phyloP scores from a whole-genome alignment of 2,113 vertebrate genomes.

The Pteronura brasiliensis region DNA sequence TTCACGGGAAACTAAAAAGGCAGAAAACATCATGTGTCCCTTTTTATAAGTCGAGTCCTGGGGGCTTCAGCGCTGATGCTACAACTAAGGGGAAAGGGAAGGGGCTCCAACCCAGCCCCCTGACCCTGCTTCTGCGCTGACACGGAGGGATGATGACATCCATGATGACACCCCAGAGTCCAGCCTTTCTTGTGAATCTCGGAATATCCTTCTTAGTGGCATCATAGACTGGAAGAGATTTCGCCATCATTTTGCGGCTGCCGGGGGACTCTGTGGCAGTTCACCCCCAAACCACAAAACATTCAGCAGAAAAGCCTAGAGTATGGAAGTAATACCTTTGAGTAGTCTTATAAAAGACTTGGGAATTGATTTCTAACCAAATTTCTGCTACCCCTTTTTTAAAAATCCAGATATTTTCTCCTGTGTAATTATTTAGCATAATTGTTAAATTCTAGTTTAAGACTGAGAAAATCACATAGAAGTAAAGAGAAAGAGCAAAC shows the following conservation, averaged over 20 bases:
- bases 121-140: accelerated
- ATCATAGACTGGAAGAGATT: not conserved
- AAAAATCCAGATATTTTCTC: not conserved
- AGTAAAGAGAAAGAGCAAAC: not conserved
- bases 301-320: not conserved
- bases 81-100: not conserved
- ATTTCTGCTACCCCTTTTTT: not conserved
- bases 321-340: not conserved
- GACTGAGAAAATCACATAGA: not conserved
- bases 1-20: not conserved
- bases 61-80: not conserved
- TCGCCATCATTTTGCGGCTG: not conserved
- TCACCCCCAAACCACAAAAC: not conserved
- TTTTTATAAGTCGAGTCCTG: not conserved
- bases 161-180: not conserved
- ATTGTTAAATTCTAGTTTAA: not conserved
- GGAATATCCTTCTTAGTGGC: not conserved
- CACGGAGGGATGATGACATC: too few relatives aligned
- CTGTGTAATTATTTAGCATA: not conserved
- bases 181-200: not conserved
- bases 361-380: slow-evolving; percentile 14
- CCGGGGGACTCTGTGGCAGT: not conserved
- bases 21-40: not conserved
- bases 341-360: not conserved
- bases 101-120: not conserved